These are phyloP conservation scores for Tipula lateralis DNA, from an alignment of 2,888 invertebrate species.

Conservation along the genomic window DNA sequence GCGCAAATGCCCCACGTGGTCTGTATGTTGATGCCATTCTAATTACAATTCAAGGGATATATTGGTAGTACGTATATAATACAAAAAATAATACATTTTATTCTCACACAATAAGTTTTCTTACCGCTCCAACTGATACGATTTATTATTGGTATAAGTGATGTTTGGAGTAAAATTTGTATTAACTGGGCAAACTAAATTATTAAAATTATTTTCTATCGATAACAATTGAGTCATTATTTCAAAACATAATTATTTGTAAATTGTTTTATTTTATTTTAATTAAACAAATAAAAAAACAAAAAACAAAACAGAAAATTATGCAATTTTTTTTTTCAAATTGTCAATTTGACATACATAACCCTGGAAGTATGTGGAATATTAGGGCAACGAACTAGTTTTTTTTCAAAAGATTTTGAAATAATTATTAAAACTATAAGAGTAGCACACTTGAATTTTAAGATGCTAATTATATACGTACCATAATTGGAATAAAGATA, in stretches of 20 bases:
- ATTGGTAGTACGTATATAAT: not conserved
- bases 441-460: too few species aligned
- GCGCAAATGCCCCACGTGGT: constrained; percentile 46
- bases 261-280: not conserved
- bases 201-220: not conserved
- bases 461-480: too few species aligned
- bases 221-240: not conserved
- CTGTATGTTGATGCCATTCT: constrained; percentile 42
- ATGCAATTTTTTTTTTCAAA: not conserved
- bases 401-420: too few species aligned
- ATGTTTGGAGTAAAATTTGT: not conserved
- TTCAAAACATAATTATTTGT: not conserved
- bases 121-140: constrained; percentile 19
- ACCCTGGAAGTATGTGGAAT: not conserved
- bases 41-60: not conserved
- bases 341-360: not conserved
- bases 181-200: not conserved
- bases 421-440: too few species aligned
- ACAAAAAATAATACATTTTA: not conserved
- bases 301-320: constrained; percentile 1
- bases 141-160: not conserved
- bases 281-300: not conserved
- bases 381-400: not conserved
- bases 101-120: not conserved
- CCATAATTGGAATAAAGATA: too few species aligned